These are phyloP conservation scores for Protaetia brevitarsis DNA, from an alignment of 1,140 invertebrate genomes.

Conservation along the genomic window DNA sequence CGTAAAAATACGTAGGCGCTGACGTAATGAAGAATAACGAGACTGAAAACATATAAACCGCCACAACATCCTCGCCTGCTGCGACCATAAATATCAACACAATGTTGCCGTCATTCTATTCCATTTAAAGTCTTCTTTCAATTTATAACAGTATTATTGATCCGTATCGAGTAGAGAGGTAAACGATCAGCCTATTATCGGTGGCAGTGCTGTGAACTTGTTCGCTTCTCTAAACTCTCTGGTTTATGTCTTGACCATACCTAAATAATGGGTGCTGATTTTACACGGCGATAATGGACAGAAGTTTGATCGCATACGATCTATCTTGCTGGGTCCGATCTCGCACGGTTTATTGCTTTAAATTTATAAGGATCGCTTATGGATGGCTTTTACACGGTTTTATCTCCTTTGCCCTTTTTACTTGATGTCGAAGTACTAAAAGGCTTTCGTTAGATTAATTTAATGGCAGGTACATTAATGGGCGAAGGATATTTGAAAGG, in stretches of 20 bases:
- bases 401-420: slow-evolving; percentile 12
- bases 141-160: slow-evolving; percentile 28
- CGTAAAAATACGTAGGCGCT: no score
- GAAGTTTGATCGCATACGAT: slow-evolving; percentile 6
- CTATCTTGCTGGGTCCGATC: slow-evolving; percentile 10
- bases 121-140: slow-evolving; percentile 21
- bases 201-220: slow-evolving; percentile 8
- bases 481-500: not conserved
- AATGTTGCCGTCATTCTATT: slow-evolving; percentile 15
- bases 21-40: no score
- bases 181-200: slow-evolving; percentile 26
- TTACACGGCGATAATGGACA: slow-evolving; percentile 5
- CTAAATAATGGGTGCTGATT: slow-evolving; percentile 10
- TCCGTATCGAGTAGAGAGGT: slow-evolving; percentile 16
- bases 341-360: slow-evolving; percentile 16
- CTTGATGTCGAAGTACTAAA: slow-evolving; percentile 7
- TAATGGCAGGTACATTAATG: slow-evolving; percentile 1
- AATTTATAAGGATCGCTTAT: slow-evolving; percentile 15
- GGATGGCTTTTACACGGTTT: slow-evolving; percentile 7
- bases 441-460: slow-evolving; percentile 15
- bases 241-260: slow-evolving; percentile 5
- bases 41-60: slow-evolving; percentile 2
- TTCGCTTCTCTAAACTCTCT: not conserved
- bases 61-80: not conserved
- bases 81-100: slow-evolving; percentile 21